phyloP scores from a whole-genome alignment of 2,113 vertebrate genomes.

The Atherinomorus stipes region DNA sequence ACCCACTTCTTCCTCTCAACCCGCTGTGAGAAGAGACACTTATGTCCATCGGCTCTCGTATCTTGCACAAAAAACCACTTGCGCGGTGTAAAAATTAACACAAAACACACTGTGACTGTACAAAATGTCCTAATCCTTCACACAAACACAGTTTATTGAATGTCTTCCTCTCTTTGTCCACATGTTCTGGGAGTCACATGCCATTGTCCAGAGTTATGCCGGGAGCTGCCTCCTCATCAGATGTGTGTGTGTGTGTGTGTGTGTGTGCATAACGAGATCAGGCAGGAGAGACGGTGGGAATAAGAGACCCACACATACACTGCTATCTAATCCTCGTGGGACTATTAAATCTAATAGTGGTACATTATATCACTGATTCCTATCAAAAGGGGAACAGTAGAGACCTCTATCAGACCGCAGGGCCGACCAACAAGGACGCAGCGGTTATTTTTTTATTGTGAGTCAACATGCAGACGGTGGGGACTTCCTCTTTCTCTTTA shows the following conservation, averaged over 20 bases:
- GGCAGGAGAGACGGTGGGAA: conserved; percentile 52
- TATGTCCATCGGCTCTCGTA: background rate
- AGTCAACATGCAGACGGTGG: conserved; percentile 43
- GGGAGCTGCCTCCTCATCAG: conserved; percentile 64
- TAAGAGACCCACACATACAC: conserved; percentile 21
- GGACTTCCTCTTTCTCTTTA: conserved; percentile 53
- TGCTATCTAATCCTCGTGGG: conserved; percentile 47
- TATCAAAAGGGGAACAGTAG: conserved; percentile 56
- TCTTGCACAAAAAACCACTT: conserved; percentile 10
- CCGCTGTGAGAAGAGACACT: background rate
- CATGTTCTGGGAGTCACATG: conserved; percentile 71
- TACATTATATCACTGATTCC: conserved; percentile 55
- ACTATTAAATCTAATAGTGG: conserved; percentile 51
- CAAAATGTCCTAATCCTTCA: conserved; percentile 53
- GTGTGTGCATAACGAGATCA: conserved; percentile 40
- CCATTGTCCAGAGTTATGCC: conserved; percentile 69
- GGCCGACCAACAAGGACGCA: conserved; percentile 43
- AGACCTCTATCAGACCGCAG: background rate
- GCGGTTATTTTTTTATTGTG: conserved; percentile 53
- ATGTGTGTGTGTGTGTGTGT: conserved; percentile 30
- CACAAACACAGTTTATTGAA: conserved; percentile 66
- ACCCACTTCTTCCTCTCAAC: background rate
- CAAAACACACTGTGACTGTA: conserved; percentile 26
- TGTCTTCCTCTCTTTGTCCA: conserved; percentile 79
- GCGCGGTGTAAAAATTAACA: conserved; percentile 2